Evolutionary conservation across 1,140 invertebrate species (phyloP).

Genomic region (Drosophila watanabei): DNA sequence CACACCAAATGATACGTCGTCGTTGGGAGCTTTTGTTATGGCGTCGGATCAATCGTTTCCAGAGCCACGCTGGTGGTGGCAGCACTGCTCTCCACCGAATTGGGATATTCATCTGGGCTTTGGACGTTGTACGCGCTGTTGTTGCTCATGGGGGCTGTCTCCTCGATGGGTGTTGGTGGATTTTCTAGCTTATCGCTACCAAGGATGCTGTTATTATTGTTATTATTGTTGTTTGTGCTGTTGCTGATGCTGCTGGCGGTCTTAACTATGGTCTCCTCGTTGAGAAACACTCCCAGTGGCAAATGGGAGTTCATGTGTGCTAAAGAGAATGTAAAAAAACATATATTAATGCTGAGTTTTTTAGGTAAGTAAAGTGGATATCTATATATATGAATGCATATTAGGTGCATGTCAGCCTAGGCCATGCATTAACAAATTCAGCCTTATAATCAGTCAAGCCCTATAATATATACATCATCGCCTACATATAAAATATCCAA

Average conservation of each 20-base stretch:
- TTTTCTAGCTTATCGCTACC: conserved; percentile 19
- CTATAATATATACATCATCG: not conserved
- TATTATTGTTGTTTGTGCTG: not conserved
- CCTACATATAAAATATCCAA: conserved; percentile 1
- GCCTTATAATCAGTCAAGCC: conserved; percentile 4
- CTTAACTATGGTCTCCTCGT: conserved; percentile 34
- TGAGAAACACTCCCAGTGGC: conserved; percentile 64
- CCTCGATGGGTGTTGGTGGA: conserved; percentile 19
- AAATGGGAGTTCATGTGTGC: conserved; percentile 73
- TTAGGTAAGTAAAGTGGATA: not conserved
- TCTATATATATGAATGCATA: not conserved
- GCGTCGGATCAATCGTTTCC: conserved; percentile 54
- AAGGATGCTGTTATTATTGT: not conserved
- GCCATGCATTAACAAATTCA: conserved; percentile 27
- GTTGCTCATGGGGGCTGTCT: conserved; percentile 42
- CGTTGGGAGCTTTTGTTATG: conserved; percentile 47
- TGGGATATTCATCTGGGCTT: conserved; percentile 55
- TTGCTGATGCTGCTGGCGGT: not conserved
- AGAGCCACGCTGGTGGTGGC: conserved; percentile 32
- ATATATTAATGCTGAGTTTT: conserved; percentile 6
- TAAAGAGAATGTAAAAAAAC: conserved; percentile 22
- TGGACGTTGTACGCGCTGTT: conserved; percentile 20
- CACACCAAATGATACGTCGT: conserved; percentile 66
- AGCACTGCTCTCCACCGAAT: conserved; percentile 65
- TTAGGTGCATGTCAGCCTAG: conserved; percentile 20